Base-by-base conservation (phyloP, 64 coral and sea anemone genomes). In the Cladopsammia gracilis region DNA sequence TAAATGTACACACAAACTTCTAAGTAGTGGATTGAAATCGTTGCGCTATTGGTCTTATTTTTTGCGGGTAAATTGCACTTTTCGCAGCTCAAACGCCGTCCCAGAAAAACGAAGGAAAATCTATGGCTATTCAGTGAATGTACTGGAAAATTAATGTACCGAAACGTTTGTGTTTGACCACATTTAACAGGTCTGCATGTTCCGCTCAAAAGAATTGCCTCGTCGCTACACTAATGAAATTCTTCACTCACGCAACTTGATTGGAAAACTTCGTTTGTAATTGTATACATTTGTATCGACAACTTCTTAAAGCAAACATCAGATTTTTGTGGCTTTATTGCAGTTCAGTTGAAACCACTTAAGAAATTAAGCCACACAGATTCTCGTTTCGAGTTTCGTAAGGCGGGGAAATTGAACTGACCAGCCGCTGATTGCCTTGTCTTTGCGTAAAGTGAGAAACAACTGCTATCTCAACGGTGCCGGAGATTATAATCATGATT, bases 171-270 rank as follows among this genome's bases (percentile, higher is more conserved):
- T 64, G 80, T 84, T 66, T 84, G 19, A 84, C 80, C 80, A 68
- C 80, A 84, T 67, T 84, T 84, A 84, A 45, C 43, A 84, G 80
- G 62, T 84, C 43, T 68, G 80, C 10, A 80, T 68, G 44, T 75
- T 75, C 50, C 7, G 45, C 46, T 20, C 45, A 24, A 67, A 84
- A 45, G 62, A 13, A 23, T 67, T 84, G 62, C 44, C 8, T 67
- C 9, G 1, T 48, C 10, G 25, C 61, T 67, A 2, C 46, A 49
- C 19, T 67, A 67, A 84, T 67, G 80, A 84, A 84, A 67, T 67
- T 15, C 19, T 8, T 24, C 16, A 49, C 80, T 49, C 45, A 62
- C 34, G 61, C 34, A 67, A 10, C 8, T 52, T 20, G 24, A 22
- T 18, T n/a, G 42, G 6, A 42, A 23, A 46, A 1, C 43, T 60